These are phyloP conservation scores for Manis javanica DNA, from an alignment of 2,797 vertebrate species.

Conservation along the genomic window DNA sequence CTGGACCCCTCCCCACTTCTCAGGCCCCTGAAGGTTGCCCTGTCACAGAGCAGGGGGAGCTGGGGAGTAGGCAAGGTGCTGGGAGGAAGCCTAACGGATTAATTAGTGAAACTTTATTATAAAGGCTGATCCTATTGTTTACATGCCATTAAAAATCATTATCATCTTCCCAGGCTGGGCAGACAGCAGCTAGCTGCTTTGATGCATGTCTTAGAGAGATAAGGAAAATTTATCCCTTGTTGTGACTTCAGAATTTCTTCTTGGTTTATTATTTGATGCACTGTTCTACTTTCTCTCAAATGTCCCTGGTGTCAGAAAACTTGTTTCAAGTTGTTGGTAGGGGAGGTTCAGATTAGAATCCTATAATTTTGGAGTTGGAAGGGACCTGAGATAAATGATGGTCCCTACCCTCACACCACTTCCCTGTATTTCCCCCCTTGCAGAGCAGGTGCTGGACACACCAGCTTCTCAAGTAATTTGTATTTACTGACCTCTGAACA, in stretches of 20 bases:
- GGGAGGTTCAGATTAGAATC: slow-evolving; percentile 58
- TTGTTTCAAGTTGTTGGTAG: slow-evolving; percentile 60
- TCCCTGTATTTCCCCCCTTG: not conserved
- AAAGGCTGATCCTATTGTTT: slow-evolving; percentile 70
- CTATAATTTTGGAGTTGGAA: slow-evolving; percentile 28
- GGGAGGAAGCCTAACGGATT: slow-evolving; percentile 52
- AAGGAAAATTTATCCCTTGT: slow-evolving; percentile 79
- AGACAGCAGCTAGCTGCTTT: slow-evolving; percentile 69
- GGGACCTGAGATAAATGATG: slow-evolving; percentile 42
- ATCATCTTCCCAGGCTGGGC: slow-evolving; percentile 70
- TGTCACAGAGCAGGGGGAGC: not conserved
- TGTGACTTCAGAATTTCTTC: slow-evolving; percentile 78
- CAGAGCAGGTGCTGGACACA: not conserved
- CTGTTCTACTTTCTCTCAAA: slow-evolving; percentile 65
- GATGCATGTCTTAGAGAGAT: slow-evolving; percentile 74
- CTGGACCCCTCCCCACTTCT: not conserved
- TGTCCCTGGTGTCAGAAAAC: slow-evolving; percentile 53
- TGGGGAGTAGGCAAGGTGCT: not conserved
- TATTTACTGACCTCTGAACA: slow-evolving; percentile 9
- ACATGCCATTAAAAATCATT: slow-evolving; percentile 73
- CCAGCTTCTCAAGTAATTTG: slow-evolving; percentile 43
- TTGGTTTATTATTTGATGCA: slow-evolving; percentile 71
- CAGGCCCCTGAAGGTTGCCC: not conserved
- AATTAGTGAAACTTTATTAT: slow-evolving; percentile 69
- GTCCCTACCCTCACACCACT: not conserved